Base-by-base conservation (phyloP, 2,797 vertebrate species). In the Atherinosoma microstoma region DNA sequence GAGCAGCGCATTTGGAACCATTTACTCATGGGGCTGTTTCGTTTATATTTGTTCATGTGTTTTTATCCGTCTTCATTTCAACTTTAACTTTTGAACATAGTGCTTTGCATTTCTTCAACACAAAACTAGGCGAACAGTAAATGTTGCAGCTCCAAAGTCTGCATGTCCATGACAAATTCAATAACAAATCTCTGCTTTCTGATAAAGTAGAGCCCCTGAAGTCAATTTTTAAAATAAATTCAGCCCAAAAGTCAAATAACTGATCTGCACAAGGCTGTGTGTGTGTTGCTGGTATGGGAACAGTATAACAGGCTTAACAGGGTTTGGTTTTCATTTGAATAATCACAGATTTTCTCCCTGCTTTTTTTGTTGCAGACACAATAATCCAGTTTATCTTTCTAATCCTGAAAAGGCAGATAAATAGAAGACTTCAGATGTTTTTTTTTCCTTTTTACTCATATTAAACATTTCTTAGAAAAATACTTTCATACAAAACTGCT, bases 1-100 rank as follows among this genome's bases (percentile, higher is more conserved):
- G 97, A 98, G 91, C 96, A 96, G 91, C 96, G 95, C 30, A 90
- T 27, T 35, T 35, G 30, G 10, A 58, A 47, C 12, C 15, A 3
- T n/a, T 38, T 29, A 27, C 42, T 13, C 9, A 40, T 32, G 6
- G 10, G 27, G 24, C 40, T 42, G 40, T 42, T 42, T 18, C 16
- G 15, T 18, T 42, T 42, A 1, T 42, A 42, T 6, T 42, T 42
- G 40, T 18, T 42, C 40, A 18, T 42, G 40, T 42, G 15, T 42
- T 18, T 42, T 18, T 42, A 35, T 35, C 2, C 5, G 16, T 42
- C 5, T 42, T 42, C 16, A 18, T 18, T 42, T 38, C 36, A 38
- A 12, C 11, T 11, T 42, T 42, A 18, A 18, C 40, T 18, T 42
- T 13, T 66, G 6, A 67, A 67, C 30, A 36, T 29, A 18, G 32